Conservation (phyloP, 2,888 invertebrate species). For the Zele albiditarsus region DNA sequence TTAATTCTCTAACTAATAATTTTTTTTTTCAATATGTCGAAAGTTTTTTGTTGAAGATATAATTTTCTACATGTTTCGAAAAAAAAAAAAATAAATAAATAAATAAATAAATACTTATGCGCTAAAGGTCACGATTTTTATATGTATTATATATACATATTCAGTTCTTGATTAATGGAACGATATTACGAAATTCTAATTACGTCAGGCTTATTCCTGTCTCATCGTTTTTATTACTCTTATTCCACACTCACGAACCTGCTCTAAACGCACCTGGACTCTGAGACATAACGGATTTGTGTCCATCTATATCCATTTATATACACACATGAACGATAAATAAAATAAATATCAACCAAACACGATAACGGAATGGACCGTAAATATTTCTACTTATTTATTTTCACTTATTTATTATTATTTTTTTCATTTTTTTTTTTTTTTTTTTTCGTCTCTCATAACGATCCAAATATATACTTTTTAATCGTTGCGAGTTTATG, state of each 20-base stretch:
- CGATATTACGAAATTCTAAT: conserved; percentile 53
- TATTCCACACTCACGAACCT: conserved; percentile 18
- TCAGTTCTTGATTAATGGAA: conserved; percentile 47
- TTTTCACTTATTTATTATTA: background rate
- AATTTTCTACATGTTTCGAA: background rate
- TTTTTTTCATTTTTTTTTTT: background rate
- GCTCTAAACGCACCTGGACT: conserved; percentile 30
- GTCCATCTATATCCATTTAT: conserved; percentile 27
- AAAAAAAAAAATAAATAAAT: background rate
- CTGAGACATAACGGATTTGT: conserved; percentile 36
- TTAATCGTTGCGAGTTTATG: background rate
- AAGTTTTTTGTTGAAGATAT: conserved; percentile 1
- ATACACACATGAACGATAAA: conserved; percentile 21
- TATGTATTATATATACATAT: conserved; percentile 15
- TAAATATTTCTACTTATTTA: conserved; percentile 27
- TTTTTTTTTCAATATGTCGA: conserved; percentile 23
- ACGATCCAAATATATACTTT: conserved; percentile 7
- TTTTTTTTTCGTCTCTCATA: background rate
- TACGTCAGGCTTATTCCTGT: conserved; percentile 44
- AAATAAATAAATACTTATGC: conserved; percentile 10
- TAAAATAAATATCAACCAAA: conserved; percentile 29
- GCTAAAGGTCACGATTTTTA: conserved; percentile 45
- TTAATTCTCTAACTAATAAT: conserved; percentile 5
- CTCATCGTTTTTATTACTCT: conserved; percentile 34
- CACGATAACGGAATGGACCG: conserved; percentile 37